phyloP scores from a whole-genome alignment of 2,113 vertebrate genomes.

The Andinoacara biseriatus region DNA sequence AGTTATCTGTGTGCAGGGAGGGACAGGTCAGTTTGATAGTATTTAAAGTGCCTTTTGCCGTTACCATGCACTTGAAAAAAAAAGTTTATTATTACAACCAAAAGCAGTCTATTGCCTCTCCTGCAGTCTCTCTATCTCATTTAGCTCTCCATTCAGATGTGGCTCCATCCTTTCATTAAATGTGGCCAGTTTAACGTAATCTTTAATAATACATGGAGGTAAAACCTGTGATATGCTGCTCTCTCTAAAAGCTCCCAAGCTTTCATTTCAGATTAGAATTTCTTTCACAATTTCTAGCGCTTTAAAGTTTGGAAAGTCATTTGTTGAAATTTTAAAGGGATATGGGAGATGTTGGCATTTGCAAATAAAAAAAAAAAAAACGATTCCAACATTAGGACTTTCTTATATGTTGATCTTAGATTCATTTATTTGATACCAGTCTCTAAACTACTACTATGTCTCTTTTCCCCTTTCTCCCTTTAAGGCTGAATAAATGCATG shows the following conservation, averaged over 20 bases:
- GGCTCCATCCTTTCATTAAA: slow-evolving; percentile 18
- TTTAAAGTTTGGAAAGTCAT: background rate
- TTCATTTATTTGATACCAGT: background rate
- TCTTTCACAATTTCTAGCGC: background rate
- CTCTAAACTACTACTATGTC: background rate
- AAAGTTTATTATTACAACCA: background rate
- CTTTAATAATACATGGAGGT: slow-evolving; percentile 14
- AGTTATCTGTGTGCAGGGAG: background rate
- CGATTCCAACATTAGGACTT: background rate
- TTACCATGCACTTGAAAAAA: background rate
- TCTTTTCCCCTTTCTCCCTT: background rate
- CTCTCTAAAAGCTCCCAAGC: background rate
- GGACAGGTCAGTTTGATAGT: background rate
- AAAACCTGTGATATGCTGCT: slow-evolving; percentile 18
- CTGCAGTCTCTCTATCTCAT: slow-evolving; percentile 6
- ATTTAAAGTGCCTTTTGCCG: background rate
- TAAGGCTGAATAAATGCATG: slow-evolving; percentile 6
- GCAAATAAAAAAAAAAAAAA: background rate
- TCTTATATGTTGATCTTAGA: background rate
- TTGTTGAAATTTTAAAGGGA: background rate
- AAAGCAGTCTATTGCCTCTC: slow-evolving; percentile 1
- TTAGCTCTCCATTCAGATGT: background rate
- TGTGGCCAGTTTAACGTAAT: background rate
- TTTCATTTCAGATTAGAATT: background rate
- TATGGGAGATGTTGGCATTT: background rate